Conservation (phyloP, 2,888 invertebrate species). For the Oligia strigilis region DNA sequence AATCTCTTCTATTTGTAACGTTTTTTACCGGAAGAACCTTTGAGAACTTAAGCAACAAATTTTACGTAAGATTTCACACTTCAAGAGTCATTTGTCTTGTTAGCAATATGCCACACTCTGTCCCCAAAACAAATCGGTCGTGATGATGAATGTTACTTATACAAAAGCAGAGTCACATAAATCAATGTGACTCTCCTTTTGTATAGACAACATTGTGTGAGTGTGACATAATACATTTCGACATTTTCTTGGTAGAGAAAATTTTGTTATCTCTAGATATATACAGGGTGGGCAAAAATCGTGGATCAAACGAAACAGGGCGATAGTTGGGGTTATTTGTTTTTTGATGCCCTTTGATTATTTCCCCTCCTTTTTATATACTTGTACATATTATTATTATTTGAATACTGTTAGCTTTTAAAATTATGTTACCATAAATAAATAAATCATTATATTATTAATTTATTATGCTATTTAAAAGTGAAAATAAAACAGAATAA, state of each 20-base stretch:
- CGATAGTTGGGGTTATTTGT: too few species aligned
- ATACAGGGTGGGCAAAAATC: too few species aligned
- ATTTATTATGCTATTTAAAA: too few species aligned
- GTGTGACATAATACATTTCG: background rate
- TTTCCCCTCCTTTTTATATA: too few species aligned
- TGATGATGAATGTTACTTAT: slow-evolving; percentile 33
- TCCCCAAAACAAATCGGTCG: slow-evolving; percentile 12
- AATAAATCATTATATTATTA: too few species aligned
- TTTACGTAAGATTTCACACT: slow-evolving; percentile 18
- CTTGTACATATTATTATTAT: too few species aligned
- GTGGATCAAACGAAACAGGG: too few species aligned
- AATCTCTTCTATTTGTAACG: background rate
- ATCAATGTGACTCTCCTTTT: background rate
- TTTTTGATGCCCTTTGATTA: too few species aligned
- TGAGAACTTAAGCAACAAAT: background rate
- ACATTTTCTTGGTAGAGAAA: slow-evolving; percentile 16
- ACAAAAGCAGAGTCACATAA: slow-evolving; percentile 17
- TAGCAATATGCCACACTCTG: slow-evolving; percentile 4
- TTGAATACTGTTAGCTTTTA: too few species aligned
- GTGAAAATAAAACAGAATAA: too few species aligned
- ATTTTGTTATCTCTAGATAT: too few species aligned
- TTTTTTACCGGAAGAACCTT: background rate
- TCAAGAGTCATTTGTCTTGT: slow-evolving; percentile 16
- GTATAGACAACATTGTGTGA: background rate
- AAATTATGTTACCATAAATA: too few species aligned